These are phyloP conservation scores for Heterodera filipjevi DNA, from an alignment of 2,888 invertebrate species.

Conservation along the genomic window DNA sequence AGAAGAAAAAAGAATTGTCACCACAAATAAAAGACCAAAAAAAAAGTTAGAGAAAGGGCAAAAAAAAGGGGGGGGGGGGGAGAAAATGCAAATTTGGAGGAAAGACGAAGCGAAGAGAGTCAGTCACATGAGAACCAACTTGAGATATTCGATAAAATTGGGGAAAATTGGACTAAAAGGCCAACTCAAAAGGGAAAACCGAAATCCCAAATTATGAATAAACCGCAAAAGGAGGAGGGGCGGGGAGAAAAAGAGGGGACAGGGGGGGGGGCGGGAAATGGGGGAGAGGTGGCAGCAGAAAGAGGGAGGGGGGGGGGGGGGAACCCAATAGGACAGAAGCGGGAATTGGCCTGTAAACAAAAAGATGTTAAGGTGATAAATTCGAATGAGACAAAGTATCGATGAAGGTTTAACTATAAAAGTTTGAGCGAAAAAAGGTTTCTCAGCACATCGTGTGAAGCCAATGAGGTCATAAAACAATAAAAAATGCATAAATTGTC, in stretches of 20 bases:
- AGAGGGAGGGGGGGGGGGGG: neutral
- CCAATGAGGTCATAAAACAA: neutral
- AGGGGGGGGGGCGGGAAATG: neutral
- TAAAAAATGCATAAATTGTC: no score
- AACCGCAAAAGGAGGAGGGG: neutral
- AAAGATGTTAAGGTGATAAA: no score
- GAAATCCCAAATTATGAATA: neutral
- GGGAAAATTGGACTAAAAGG: neutral
- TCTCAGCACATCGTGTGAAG: neutral
- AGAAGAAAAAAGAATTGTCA: neutral
- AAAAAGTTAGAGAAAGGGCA: neutral
- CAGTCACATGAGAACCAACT: neutral
- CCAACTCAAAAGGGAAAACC: neutral
- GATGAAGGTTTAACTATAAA: no score
- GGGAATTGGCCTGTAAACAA: neutral
- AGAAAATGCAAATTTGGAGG: constrained; percentile 8
- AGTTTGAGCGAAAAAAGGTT: neutral
- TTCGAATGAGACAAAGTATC: no score
- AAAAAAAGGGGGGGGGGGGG: no score
- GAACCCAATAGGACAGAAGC: neutral
- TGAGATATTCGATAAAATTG: neutral
- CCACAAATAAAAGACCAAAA: constrained; percentile 15
- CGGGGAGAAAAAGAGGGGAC: neutral
- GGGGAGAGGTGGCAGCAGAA: neutral
- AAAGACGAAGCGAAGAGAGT: neutral